Conservation (phyloP, 2,797 vertebrate species). For the Pipistrellus pygmaeus region DNA sequence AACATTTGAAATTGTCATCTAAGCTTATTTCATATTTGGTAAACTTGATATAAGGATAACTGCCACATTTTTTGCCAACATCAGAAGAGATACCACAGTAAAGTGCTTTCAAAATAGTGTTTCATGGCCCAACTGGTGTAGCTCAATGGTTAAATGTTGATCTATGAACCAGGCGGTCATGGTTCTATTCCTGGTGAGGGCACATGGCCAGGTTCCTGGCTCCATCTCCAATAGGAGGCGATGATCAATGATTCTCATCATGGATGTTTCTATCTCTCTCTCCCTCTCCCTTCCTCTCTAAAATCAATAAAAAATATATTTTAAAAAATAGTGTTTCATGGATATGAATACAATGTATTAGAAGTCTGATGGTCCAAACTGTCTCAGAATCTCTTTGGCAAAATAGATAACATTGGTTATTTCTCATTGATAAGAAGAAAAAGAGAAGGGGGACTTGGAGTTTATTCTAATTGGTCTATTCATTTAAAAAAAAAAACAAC, state of each 20-base stretch:
- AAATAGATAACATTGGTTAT: not conserved
- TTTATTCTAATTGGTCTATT: slow-evolving; percentile 44
- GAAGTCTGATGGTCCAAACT: not conserved
- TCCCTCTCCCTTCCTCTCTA: too few relatives aligned
- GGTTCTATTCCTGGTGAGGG: too few relatives aligned
- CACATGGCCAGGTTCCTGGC: too few relatives aligned
- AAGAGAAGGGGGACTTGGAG: not conserved
- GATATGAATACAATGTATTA: not conserved
- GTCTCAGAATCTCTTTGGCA: not conserved
- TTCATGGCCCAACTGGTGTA: too few relatives aligned
- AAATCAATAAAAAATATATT: too few relatives aligned
- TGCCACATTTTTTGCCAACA: not conserved
- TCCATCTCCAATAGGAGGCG: too few relatives aligned
- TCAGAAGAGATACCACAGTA: not conserved
- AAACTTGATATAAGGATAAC: slow-evolving; percentile 5
- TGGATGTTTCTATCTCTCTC: too few relatives aligned
- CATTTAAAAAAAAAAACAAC: not conserved
- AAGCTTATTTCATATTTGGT: not conserved
- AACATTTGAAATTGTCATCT: not conserved
- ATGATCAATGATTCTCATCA: too few relatives aligned
- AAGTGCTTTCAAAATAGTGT: not conserved
- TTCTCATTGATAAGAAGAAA: not conserved
- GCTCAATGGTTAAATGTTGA: too few relatives aligned
- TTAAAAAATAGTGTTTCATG: not conserved
- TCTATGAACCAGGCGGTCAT: too few relatives aligned